phyloP scores from a whole-genome alignment of 2,888 invertebrate genomes.

The Phyto melanocephala region DNA sequence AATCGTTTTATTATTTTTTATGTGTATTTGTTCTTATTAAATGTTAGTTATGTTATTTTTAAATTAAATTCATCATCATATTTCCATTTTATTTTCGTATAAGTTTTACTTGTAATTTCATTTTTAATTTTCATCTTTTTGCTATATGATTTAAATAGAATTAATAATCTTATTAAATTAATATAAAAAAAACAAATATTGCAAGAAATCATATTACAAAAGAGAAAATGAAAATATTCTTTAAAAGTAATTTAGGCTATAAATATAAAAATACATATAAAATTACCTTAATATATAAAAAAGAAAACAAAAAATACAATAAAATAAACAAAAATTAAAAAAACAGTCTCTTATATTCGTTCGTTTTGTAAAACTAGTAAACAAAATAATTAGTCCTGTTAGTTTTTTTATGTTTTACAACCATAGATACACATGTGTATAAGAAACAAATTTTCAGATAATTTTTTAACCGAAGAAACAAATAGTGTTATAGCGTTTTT shows the following conservation, averaged over 20 bases:
- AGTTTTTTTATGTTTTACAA: too few relatives aligned
- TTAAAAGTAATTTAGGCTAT: constrained; percentile 55
- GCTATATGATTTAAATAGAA: constrained; percentile 43
- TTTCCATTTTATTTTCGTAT: constrained; percentile 33
- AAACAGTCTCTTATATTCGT: too few relatives aligned
- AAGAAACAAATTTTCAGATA: too few relatives aligned
- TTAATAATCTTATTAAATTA: constrained; percentile 53
- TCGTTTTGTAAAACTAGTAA: too few relatives aligned
- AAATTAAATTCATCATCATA: constrained; percentile 26
- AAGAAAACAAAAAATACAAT: constrained; percentile 21
- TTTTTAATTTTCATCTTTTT: constrained; percentile 2
- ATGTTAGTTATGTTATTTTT: constrained; percentile 47
- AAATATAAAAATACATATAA: constrained; percentile 41
- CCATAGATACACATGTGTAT: too few relatives aligned
- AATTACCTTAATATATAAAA: constrained; percentile 45
- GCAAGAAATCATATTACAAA: constrained; percentile 33
- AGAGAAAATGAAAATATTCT: constrained; percentile 34
- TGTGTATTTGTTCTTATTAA: not conserved
- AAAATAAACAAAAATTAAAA: constrained; percentile 41
- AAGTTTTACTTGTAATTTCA: constrained; percentile 36
- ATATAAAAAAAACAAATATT: not conserved
- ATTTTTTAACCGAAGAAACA: too few relatives aligned
- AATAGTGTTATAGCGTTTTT: too few relatives aligned
- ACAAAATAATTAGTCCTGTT: too few relatives aligned
- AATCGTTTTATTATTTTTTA: constrained; percentile 1